Evolutionary conservation across 2,888 invertebrate genomes (phyloP), one percentile per base, ranked within the genome.

Genomic region (Trypoxylon attenuatum): DNA sequence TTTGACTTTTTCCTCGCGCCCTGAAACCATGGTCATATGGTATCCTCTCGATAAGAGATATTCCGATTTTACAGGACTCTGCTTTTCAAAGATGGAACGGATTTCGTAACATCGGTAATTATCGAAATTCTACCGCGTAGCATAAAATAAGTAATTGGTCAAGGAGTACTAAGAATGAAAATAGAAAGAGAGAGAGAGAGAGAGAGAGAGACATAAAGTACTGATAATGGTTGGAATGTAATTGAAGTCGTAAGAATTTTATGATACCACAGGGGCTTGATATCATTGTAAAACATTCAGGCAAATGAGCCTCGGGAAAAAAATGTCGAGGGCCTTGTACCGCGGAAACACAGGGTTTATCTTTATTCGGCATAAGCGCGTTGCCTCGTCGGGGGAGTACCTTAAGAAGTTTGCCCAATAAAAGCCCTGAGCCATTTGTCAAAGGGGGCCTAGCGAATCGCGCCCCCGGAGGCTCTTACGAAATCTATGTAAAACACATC

Each of bases 401-500:
- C 77, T 78, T 76, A 80, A 82, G 82, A 84, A 84, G 70, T 82
- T 82, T 69, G 78, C 78, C 79, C 78, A 85, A 86, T 85, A 86
- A 85, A 86, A 85, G 76, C 74, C 56, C 69, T 71, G 76, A 42
- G 80, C 82, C 83, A 86, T 86, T 85, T 85, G 81, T 86, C 86
- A 86, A 84, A 76, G 72, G 77, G 67, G 25, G 56, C 46, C 46
- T 54, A 13, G 33, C 33, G 8, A 33, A 58, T 50, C 57, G 57
- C 62, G 50, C 51, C 62, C 73, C 66, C 64, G 70, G 64, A 67
- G 53, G 66, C 64, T 55, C 73, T 69, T 70, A 67, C 71, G 74
- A 78, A 81, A 81, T 78, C 81, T 85, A 85, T 87, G 86, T 85
- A 86, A 87, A 85, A 84, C 80, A 81, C 79, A 84, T 79, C 78